Evolutionary conservation across 1,140 invertebrate species (phyloP).

Genomic region (Papilio polyxenes): DNA sequence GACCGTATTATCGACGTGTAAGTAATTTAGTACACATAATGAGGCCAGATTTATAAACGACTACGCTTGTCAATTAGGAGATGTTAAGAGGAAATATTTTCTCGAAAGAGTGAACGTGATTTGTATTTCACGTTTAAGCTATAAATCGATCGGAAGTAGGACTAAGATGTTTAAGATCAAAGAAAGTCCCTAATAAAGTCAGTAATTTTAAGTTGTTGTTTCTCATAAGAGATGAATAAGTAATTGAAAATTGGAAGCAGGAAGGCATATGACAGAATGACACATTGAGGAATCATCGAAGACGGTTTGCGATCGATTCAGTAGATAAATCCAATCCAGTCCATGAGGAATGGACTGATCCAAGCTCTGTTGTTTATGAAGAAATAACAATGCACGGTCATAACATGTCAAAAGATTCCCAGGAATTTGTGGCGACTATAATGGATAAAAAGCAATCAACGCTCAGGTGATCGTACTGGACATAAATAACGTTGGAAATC

Average conservation of each 20-base stretch:
- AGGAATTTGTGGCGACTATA: background rate
- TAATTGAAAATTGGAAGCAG: too few species aligned
- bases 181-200: background rate
- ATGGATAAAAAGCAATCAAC: constrained; percentile 32
- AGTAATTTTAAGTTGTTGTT: too few species aligned
- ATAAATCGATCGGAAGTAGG: background rate
- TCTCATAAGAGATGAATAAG: too few species aligned
- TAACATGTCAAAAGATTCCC: background rate
- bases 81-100: background rate
- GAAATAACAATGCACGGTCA: background rate
- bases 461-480: constrained; percentile 45
- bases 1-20: background rate
- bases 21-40: background rate
- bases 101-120: background rate
- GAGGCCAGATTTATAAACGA: background rate
- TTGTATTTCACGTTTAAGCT: background rate
- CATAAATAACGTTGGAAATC: constrained; percentile 51
- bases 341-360: background rate
- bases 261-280: too few species aligned
- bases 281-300: too few species aligned
- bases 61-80: background rate
- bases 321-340: background rate
- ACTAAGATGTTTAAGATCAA: background rate
- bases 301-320: too few species aligned
- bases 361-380: background rate